Evolutionary conservation across 2,113 vertebrate genomes (phyloP), one percentile per base, ranked within the genome.

Genomic region (Megaceryle maxima): DNA sequence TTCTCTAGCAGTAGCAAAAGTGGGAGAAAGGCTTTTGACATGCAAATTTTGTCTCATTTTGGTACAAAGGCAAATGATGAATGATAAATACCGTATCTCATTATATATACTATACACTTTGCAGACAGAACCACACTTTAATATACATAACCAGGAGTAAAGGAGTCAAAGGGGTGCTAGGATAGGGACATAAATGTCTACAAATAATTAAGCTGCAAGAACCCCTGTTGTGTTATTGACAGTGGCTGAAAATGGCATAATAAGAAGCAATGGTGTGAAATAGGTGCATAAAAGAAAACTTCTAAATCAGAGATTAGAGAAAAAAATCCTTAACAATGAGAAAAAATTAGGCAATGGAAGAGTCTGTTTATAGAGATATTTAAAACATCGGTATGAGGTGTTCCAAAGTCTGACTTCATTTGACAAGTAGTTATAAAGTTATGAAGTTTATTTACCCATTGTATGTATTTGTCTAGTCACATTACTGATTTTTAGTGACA

Each of bases 1-100:
- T 85, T 83, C 91, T 91, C 5, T 26, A 92, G 88, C 87, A 87
- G 50, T 90, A 73, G 87, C 87, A 89, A 81, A 90, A 89, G 83
- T 79, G 74, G 66, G 64, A 92, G 85, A 79, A 50, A 82, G 44
- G 75, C 84, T 96, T 94, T 97, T 95, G 94, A 94, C 91, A 94
- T 96, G 95, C 88, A 95, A 91, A 96, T 95, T 79, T 51, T 35
- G 29, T 85, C 16, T 44, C 35, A 44, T 90, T 95, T 95, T 29
- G 66, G 86, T 92, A 82, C 66, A 91, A 90, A 93, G 57, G 86
- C 24, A n/a, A 92, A 31, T 91, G 88, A 87, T 69, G 62, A 74
- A 26, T 78, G 94, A 55, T 50, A 79, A 94, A 87, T 88, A 66
- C 21, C 16, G 24, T 41, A 51, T 68, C 29, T 73, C 85, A 43